Conservation (phyloP, 2,113 vertebrate genomes). For the Ochotona curzoniae region DNA sequence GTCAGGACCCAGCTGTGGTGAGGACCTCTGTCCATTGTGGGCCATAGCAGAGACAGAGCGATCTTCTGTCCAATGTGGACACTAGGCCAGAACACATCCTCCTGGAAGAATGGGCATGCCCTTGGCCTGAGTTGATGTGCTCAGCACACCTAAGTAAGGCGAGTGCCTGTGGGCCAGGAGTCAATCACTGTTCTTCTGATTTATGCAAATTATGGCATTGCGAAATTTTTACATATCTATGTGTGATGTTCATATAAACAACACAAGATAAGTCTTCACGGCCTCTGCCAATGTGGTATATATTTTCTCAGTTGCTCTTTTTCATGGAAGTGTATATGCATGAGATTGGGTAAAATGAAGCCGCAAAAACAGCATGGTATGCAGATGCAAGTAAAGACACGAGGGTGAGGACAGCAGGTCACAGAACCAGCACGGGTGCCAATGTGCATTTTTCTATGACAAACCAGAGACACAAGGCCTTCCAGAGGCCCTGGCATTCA, state of each 20-base stretch:
- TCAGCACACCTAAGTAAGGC: neutral
- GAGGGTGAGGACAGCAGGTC: fast-evolving
- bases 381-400: neutral
- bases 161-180: neutral
- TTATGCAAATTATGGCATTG: neutral
- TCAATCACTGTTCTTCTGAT: constrained; percentile 21
- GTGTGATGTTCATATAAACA: neutral
- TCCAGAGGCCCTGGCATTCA: too few relatives aligned
- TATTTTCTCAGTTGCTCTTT: neutral
- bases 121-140: neutral
- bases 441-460: neutral
- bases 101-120: too few relatives aligned
- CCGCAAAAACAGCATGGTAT: too few relatives aligned
- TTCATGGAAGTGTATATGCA: neutral
- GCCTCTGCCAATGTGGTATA: neutral
- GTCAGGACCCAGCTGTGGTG: fast-evolving
- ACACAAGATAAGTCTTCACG: neutral
- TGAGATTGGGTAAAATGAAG: neutral
- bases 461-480: neutral
- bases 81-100: neutral
- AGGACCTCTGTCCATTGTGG: too few relatives aligned
- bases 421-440: fast-evolving
- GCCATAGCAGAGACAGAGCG: too few relatives aligned
- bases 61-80: neutral
- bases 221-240: neutral